A percentile compares a stretch with the other conserved stretches of the same genome.
phyloP scores from a whole-genome alignment of 2,797 vertebrate genomes.

The Hoplostethus atlanticus region DNA sequence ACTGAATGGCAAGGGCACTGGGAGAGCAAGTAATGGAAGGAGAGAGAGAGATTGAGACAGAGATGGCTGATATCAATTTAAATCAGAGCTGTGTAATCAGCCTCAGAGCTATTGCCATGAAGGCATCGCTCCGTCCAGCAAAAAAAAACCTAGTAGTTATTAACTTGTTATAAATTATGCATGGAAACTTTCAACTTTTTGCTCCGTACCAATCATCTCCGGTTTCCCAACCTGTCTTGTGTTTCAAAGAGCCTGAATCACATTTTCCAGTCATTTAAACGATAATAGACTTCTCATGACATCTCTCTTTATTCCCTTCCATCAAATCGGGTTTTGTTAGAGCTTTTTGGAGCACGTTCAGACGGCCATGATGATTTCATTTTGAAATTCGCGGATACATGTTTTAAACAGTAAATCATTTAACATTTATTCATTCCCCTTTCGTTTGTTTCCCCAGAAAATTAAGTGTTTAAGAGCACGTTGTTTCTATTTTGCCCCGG shows the following conservation, averaged over 20 bases:
- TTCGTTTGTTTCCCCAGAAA: conserved; percentile 31
- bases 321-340: conserved; percentile 37
- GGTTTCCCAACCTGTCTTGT: conserved; percentile 49
- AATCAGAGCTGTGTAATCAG: conserved; percentile 63
- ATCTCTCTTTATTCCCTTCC: conserved; percentile 63
- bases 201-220: conserved; percentile 38
- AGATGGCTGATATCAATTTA: conserved; percentile 47
- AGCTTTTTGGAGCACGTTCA: conserved; percentile 31
- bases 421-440: conserved; percentile 20
- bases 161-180: conserved; percentile 57
- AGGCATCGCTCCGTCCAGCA: conserved; percentile 25
- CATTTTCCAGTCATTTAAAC: conserved; percentile 65
- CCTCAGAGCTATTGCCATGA: conserved; percentile 13
- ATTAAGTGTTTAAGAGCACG: conserved; percentile 53
- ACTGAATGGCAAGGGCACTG: conserved; percentile 9
- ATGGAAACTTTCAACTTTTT: conserved; percentile 47
- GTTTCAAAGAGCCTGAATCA: conserved; percentile 54
- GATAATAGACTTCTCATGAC: conserved; percentile 63
- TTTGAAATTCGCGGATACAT: conserved; percentile 60
- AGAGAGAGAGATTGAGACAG: not conserved
- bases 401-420: conserved; percentile 58
- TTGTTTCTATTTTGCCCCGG: conserved; percentile 51
- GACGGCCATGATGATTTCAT: conserved; percentile 59
- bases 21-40: conserved; percentile 19
- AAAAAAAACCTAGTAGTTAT: conserved; percentile 22